phyloP scores from a whole-genome alignment of 2,888 invertebrate species.

The Nemurella pictetii region DNA sequence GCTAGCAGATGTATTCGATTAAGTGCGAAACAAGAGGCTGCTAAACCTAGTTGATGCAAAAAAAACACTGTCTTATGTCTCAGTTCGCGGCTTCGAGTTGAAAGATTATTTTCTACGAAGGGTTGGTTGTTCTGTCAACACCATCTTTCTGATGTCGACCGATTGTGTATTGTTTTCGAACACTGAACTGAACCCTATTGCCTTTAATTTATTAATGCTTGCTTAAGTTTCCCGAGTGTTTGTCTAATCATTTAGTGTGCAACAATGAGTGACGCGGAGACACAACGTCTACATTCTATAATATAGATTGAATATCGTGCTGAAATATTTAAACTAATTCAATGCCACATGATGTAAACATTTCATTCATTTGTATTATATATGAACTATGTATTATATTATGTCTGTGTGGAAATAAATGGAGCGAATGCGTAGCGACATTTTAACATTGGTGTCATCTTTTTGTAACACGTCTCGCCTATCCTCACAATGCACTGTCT shows the following conservation, averaged over 20 bases:
- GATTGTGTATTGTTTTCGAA: not conserved
- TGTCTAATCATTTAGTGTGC: not conserved
- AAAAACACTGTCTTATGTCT: too few species aligned
- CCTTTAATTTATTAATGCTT: not conserved
- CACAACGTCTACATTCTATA: not conserved
- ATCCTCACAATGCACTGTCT: too few species aligned
- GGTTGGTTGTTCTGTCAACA: not conserved
- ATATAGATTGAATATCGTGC: not conserved
- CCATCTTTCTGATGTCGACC: not conserved
- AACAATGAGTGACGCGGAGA: not conserved
- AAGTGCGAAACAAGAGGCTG: too few species aligned
- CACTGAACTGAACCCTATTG: not conserved
- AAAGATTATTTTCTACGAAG: too few species aligned
- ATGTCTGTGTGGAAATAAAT: not conserved
- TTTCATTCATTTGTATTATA: not conserved
- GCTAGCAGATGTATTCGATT: too few species aligned
- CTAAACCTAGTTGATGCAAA: too few species aligned
- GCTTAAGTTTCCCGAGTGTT: not conserved
- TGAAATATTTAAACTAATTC: not conserved
- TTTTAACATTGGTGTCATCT: not conserved
- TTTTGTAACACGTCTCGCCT: too few species aligned
- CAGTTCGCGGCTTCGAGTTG: too few species aligned
- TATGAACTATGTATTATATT: constrained; percentile 1
- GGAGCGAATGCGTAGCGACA: not conserved
- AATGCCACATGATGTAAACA: constrained; percentile 7